Evolutionary conservation across 2,797 vertebrate species (phyloP).

Genomic region (Crax fasciolata): DNA sequence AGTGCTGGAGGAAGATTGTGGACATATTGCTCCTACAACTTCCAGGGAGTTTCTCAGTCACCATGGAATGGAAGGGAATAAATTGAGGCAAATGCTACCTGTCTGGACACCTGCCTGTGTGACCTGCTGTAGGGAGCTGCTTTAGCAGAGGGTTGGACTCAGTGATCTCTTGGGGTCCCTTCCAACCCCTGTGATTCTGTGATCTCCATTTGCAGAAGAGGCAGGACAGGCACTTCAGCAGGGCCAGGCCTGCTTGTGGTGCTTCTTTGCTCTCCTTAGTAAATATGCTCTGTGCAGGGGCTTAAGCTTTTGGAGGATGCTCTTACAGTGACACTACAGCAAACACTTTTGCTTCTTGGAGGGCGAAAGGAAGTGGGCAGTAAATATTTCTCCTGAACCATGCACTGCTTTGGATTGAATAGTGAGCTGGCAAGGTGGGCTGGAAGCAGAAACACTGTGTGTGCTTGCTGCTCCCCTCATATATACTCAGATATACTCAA

Average conservation of each 20-base stretch:
- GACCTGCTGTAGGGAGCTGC: no score
- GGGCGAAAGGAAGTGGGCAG: neutral
- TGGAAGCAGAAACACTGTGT: neutral
- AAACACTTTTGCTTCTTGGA: neutral
- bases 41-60: neutral
- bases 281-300: neutral
- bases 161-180: no score
- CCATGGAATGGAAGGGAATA: neutral
- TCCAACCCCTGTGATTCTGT: no score
- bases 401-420: neutral
- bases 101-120: no score
- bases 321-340: neutral
- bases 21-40: neutral
- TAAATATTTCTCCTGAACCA: constrained; percentile 4
- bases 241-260: neutral
- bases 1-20: neutral
- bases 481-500: no score
- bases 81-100: neutral
- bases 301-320: neutral
- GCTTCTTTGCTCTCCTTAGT: neutral
- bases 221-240: neutral
- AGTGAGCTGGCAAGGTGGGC: neutral
- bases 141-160: no score
- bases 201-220: neutral
- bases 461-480: neutral